Evolutionary conservation across 2,888 invertebrate genomes (phyloP).

Genomic region (Rotaria sp.): DNA sequence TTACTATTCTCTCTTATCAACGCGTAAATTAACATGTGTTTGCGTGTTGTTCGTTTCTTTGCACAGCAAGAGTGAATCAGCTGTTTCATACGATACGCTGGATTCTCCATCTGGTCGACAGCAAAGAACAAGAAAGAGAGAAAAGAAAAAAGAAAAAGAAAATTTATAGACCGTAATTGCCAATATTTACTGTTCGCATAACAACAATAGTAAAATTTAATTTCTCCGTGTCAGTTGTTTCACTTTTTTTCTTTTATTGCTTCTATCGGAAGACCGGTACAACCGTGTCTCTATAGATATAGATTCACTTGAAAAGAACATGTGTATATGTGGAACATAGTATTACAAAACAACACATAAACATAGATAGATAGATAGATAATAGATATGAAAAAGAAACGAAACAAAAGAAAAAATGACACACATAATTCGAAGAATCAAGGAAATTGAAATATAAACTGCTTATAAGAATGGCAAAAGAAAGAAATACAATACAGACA

Average conservation of each 20-base stretch:
- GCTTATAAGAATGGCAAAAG: not conserved
- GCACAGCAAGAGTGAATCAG: not conserved
- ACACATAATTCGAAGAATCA: not conserved
- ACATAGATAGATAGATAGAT: not conserved
- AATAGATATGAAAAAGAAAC: not conserved
- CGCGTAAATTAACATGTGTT: slow-evolving; percentile 8
- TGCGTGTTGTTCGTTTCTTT: not conserved
- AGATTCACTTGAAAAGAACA: not conserved
- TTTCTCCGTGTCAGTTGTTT: not conserved
- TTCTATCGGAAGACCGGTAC: slow-evolving; percentile 14
- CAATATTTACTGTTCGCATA: not conserved
- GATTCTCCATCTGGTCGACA: not conserved
- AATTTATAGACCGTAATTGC: not conserved
- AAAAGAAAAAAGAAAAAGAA: not conserved
- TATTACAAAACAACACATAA: not conserved
- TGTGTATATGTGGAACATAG: not conserved
- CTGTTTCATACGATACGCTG: not conserved
- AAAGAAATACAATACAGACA: not conserved
- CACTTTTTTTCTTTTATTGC: not conserved
- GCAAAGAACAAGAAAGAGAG: not conserved
- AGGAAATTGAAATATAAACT: not conserved
- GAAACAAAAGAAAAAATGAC: not conserved
- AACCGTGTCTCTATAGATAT: slow-evolving; percentile 1
- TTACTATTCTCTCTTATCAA: not conserved
- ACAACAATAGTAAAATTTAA: not conserved